These are phyloP conservation scores for Notocelia uddmanniana DNA, from an alignment of 2,888 invertebrate species.

Conservation along the genomic window DNA sequence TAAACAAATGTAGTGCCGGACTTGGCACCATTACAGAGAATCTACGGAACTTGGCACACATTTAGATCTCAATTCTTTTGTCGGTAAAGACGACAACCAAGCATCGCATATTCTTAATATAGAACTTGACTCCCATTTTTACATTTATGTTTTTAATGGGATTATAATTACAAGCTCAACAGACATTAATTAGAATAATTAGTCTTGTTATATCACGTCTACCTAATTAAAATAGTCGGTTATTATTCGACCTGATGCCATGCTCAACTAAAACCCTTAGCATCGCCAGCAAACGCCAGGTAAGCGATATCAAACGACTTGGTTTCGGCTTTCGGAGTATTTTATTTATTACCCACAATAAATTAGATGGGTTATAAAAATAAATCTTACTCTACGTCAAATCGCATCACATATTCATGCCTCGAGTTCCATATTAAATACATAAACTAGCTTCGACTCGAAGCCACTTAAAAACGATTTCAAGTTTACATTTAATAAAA, in stretches of 20 bases:
- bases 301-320: slow-evolving; percentile 67
- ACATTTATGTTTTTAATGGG: too few relatives aligned
- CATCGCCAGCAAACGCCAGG: slow-evolving; percentile 55
- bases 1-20: too few relatives aligned
- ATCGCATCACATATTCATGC: slow-evolving; percentile 79
- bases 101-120: too few relatives aligned
- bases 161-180: too few relatives aligned
- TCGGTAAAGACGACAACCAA: too few relatives aligned
- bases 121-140: too few relatives aligned
- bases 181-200: slow-evolving; percentile 10
- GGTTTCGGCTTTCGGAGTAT: slow-evolving; percentile 72
- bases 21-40: too few relatives aligned
- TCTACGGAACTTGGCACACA: too few relatives aligned
- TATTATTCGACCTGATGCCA: too few relatives aligned
- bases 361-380: slow-evolving; percentile 80
- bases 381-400: slow-evolving; percentile 80
- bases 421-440: slow-evolving; percentile 69
- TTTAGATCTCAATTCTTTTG: too few relatives aligned
- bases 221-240: slow-evolving; percentile 28
- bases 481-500: slow-evolving; percentile 37
- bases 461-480: slow-evolving; percentile 54
- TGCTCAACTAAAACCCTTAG: slow-evolving; percentile 45
- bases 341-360: slow-evolving; percentile 79
- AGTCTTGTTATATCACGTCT: slow-evolving; percentile 25
- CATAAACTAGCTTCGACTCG: slow-evolving; percentile 61